Base-by-base conservation (phyloP, 2,113 vertebrate species). In the Daubentonia madagascariensis region DNA sequence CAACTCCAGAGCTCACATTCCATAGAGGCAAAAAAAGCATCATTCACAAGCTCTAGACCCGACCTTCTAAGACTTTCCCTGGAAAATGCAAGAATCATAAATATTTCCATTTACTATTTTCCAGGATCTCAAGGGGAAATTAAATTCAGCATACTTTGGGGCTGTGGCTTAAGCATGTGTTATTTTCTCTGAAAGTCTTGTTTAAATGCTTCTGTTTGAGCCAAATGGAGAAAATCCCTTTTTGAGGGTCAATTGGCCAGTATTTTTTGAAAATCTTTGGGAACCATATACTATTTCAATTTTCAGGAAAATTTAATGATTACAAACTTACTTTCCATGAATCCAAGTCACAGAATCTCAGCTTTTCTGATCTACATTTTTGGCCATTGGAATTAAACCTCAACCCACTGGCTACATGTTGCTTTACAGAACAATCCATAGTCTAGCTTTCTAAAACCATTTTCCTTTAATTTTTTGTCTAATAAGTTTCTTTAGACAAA, bases 401-500 rank as follows among this genome's bases (percentile, higher is more conserved):
- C 48, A 73, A 89, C 45, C 37, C 40, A 48, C 50, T 48, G 35
- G 17, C 50, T 87, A 70, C 88, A 50, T 17, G 35, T 10, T 85
- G 7, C 40, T 81, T 57, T n/a, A 72, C 18, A 88, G 70, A 93
- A 68, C 32, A 35, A 72, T 43, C 3, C 32, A 30, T 5, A 30
- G 8, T 37, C 25, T 68, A n/a, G n/a, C 6, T 76, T 89, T 80
- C 86, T 48, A 59, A 85, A 89, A 43, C 7, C 54, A 54, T 61
- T 78, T 17, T 76, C 37, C 52, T 91, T 94, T 91, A 89, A 76
- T n/a, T n/a, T 70, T 75, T 78, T 94, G 37, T 72, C 78, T 91
- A 52, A 1, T 70, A 52, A 52, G 7, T 89, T 50, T 40, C 37
- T 89, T 93, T 76, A 85, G 8, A 25, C 16, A 65, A 94, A 48